Evolutionary conservation across 92 coral and sea anemone genomes (phyloP), one percentile per base, ranked within the genome.

Genomic region (Chrysogorgia sp.): DNA sequence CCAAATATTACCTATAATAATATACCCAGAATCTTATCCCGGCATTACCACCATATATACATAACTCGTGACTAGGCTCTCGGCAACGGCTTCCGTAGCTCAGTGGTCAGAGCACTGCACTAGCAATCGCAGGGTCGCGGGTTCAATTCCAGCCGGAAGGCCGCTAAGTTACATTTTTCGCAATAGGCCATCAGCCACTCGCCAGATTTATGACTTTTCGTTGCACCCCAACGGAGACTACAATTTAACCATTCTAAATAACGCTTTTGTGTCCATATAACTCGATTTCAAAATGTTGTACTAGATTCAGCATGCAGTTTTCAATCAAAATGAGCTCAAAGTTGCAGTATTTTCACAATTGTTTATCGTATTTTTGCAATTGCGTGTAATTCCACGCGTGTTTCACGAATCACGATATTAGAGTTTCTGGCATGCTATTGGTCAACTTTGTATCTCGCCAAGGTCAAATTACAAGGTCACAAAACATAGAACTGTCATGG

Each of bases 121-220:
- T n/a, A n/a, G n/a, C n/a, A n/a, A n/a, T n/a, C n/a, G n/a, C n/a
- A n/a, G n/a, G n/a, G n/a, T n/a, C n/a, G n/a, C n/a, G n/a, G n/a
- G n/a, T n/a, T n/a, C n/a, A n/a, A n/a, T n/a, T n/a, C n/a, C n/a
- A n/a, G n/a, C n/a, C n/a, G n/a, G n/a, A n/a, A n/a, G n/a, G n/a
- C n/a, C n/a, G n/a, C n/a, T n/a, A n/a, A n/a, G n/a, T n/a, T n/a
- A n/a, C n/a, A n/a, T n/a, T n/a, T n/a, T n/a, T n/a, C n/a, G n/a
- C n/a, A n/a, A n/a, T 63, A 63, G 71, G 71, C 71, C 71, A 65
- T 65, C 71, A 32, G 71, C 71, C 71, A 37, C 71, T 34, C 50
- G 41, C 52, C 49, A 65, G 71, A 65, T 65, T 65, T 65, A 37
- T 65, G 71, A 32, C 71, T 65, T 65, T 65, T 65, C 71, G 71